Conservation (phyloP, 2,797 vertebrate species). For the Typhlichthys subterraneus region DNA sequence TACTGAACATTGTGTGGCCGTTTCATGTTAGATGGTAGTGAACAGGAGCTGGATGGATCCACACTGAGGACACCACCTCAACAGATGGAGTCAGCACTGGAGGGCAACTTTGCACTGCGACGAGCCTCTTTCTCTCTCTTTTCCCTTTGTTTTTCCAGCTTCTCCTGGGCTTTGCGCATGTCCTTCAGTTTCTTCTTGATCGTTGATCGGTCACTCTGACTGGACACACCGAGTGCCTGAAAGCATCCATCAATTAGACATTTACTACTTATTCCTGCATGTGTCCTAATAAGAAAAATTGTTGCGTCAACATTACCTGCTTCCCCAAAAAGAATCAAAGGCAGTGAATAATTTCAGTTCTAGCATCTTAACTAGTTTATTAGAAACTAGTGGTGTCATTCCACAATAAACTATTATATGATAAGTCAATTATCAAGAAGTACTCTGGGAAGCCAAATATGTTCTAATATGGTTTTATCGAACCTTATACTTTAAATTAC, state of each 20-base stretch:
- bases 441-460: too few relatives aligned
- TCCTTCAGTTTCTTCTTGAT: slow-evolving; percentile 93
- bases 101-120: slow-evolving; percentile 78
- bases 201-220: slow-evolving; percentile 87
- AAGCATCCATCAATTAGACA: not conserved
- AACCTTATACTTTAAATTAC: too few relatives aligned
- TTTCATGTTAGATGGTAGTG: slow-evolving; percentile 7
- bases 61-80: slow-evolving; percentile 58
- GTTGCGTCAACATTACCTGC: too few relatives aligned
- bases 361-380: too few relatives aligned
- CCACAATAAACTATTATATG: too few relatives aligned
- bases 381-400: too few relatives aligned
- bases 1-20: not conserved
- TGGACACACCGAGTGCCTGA: slow-evolving; percentile 84
- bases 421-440: too few relatives aligned
- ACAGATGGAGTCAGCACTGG: slow-evolving; percentile 83
- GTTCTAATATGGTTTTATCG: too few relatives aligned
- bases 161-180: slow-evolving; percentile 89
- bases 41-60: slow-evolving; percentile 18
- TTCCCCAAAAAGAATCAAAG: too few relatives aligned
- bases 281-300: not conserved
- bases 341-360: too few relatives aligned
- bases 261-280: not conserved
- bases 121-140: slow-evolving; percentile 85
- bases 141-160: slow-evolving; percentile 88